phyloP scores from a whole-genome alignment of 2,888 invertebrate genomes.

The Rhyacophila evoluta region DNA sequence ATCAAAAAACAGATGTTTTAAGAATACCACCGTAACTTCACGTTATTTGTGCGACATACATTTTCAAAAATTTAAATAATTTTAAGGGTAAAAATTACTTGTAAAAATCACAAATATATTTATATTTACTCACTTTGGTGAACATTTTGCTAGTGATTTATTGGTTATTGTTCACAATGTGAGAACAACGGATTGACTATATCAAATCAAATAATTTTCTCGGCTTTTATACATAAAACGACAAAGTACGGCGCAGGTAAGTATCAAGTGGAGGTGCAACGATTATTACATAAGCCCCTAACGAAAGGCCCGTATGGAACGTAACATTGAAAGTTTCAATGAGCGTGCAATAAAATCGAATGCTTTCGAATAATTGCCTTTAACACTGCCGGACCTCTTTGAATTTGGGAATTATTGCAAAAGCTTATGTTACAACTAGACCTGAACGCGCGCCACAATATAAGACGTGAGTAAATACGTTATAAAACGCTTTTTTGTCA shows the following conservation, averaged over 20 bases:
- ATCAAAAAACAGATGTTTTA: too few relatives aligned
- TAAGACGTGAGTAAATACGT: constrained; percentile 29
- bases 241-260: not conserved
- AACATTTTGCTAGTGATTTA: constrained; percentile 44
- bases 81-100: not conserved
- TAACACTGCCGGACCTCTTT: constrained; percentile 32
- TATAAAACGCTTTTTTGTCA: not conserved
- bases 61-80: too few relatives aligned
- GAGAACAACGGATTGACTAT: constrained; percentile 47
- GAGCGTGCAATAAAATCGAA: constrained; percentile 30
- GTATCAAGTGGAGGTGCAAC: constrained; percentile 31
- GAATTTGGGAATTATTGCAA: constrained; percentile 33
- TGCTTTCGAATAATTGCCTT: constrained; percentile 45
- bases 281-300: constrained; percentile 38
- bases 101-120: not conserved
- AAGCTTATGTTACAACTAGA: constrained; percentile 38
- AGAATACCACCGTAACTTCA: not conserved
- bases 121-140: constrained; percentile 52
- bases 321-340: constrained; percentile 48
- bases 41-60: not conserved
- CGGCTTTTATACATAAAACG: constrained; percentile 51
- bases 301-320: constrained; percentile 43
- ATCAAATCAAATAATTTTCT: constrained; percentile 26
- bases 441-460: constrained; percentile 34
- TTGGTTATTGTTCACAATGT: constrained; percentile 38